A percentile compares a stretch with the other conserved stretches of the same genome.
These are phyloP conservation scores for Prinia subflava DNA, from an alignment of 2,113 vertebrate genomes.

Conservation along the genomic window DNA sequence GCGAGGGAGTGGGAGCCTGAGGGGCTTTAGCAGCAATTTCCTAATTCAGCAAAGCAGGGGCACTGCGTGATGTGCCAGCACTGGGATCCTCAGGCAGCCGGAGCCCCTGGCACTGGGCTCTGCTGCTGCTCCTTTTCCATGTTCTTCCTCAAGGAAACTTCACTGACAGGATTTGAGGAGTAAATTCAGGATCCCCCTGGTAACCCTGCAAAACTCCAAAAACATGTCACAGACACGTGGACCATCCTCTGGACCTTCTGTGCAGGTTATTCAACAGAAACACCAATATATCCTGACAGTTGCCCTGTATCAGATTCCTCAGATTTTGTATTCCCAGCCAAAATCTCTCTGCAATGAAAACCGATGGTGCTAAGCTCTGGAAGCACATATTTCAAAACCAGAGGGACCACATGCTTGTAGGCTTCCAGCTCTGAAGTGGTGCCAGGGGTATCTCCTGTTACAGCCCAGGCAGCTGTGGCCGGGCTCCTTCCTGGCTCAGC, in stretches of 20 bases:
- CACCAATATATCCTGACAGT: background rate
- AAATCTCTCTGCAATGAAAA: background rate
- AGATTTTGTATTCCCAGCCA: background rate
- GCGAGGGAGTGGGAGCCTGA: background rate
- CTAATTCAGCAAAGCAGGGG: background rate
- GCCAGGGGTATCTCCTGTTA: background rate
- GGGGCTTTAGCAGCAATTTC: background rate
- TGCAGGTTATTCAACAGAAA: background rate
- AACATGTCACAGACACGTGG: accelerated
- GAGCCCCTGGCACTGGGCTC: accelerated
- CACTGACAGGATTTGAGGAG: background rate
- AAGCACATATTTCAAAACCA: background rate
- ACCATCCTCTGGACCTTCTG: background rate
- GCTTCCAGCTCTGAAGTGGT: background rate
- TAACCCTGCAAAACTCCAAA: background rate
- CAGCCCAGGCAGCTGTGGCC: accelerated
- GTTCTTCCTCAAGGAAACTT: background rate
- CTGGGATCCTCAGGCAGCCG: background rate
- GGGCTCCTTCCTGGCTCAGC: accelerated
- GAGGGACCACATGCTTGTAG: background rate
- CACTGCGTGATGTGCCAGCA: accelerated
- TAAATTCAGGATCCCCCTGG: background rate
- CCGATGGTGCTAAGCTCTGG: background rate
- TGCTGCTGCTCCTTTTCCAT: background rate
- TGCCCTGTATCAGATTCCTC: background rate